These are phyloP conservation scores for Drosophila hydei DNA, from an alignment of 1,140 invertebrate genomes.

Conservation along the genomic window DNA sequence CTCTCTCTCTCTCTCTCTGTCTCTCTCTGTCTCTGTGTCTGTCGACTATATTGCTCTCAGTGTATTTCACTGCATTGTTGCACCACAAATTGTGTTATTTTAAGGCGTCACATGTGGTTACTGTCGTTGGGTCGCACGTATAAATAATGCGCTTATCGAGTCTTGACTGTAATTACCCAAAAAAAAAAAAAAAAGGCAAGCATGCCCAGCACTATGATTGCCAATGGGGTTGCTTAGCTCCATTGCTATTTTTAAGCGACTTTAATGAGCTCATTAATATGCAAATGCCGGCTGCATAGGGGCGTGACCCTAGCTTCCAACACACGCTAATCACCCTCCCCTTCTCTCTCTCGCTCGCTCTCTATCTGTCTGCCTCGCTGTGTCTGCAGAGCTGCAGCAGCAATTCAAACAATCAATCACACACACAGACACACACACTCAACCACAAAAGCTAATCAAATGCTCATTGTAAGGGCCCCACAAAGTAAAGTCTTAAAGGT, in stretches of 20 bases:
- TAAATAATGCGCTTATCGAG: slow-evolving; percentile 42
- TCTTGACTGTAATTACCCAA: slow-evolving; percentile 29
- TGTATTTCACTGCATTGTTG: neutral
- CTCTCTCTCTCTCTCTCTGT: neutral
- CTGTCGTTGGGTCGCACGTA: slow-evolving; percentile 5
- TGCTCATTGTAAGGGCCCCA: slow-evolving; percentile 6
- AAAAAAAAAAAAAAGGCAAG: neutral
- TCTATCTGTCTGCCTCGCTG: neutral
- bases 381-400: slow-evolving; percentile 20
- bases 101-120: slow-evolving; percentile 20
- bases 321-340: neutral
- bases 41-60: neutral
- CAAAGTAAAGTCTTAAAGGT: slow-evolving; percentile 3
- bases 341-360: neutral
- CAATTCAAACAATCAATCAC: slow-evolving; percentile 36
- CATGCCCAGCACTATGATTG: slow-evolving; percentile 11
- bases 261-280: slow-evolving; percentile 47
- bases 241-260: slow-evolving; percentile 19
- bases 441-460: slow-evolving; percentile 19
- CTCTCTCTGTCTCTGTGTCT: neutral
- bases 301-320: neutral
- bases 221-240: neutral
- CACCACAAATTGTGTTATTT: slow-evolving; percentile 36
- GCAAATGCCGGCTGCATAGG: slow-evolving; percentile 8
- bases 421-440: slow-evolving; percentile 15